phyloP scores from a whole-genome alignment of 2,113 vertebrate species.

The Ceuthmochares aereus region DNA sequence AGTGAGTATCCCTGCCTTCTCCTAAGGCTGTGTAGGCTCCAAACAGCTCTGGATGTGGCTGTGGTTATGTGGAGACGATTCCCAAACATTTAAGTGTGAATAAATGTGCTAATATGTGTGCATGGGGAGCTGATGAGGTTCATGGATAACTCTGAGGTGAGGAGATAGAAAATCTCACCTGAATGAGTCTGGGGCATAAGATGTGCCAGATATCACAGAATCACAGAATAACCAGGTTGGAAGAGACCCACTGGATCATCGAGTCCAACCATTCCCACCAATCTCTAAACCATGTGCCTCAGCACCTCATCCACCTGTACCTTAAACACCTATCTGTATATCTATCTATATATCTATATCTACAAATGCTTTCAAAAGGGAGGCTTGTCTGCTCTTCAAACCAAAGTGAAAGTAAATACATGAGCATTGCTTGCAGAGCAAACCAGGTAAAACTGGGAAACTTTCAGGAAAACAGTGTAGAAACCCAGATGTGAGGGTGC shows the following conservation, averaged over 20 bases:
- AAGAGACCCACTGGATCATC: too few species aligned
- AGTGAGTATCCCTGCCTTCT: slow-evolving; percentile 83
- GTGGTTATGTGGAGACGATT: not conserved
- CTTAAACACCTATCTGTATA: too few species aligned
- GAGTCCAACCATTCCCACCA: too few species aligned
- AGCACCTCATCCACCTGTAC: too few species aligned
- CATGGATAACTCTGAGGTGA: not conserved
- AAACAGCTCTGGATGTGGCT: not conserved
- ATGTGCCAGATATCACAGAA: too few species aligned
- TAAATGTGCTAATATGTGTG: not conserved
- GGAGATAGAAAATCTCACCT: not conserved
- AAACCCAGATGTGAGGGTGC: not conserved
- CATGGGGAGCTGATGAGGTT: not conserved
- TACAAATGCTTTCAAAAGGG: not conserved
- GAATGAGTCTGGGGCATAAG: not conserved
- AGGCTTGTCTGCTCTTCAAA: not conserved
- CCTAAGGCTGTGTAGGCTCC: accelerated
- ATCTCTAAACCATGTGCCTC: too few species aligned
- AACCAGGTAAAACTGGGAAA: not conserved
- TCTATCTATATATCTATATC: too few species aligned
- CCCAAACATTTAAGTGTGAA: not conserved
- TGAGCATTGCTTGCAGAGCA: not conserved
- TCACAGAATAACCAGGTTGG: too few species aligned
- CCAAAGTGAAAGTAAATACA: not conserved
- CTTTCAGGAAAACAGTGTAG: not conserved